A percentile compares a stretch with the other conserved stretches of the same genome.
These are phyloP conservation scores for Cyanoramphus novaezelandiae DNA, from an alignment of 2,113 vertebrate species.

Conservation along the genomic window DNA sequence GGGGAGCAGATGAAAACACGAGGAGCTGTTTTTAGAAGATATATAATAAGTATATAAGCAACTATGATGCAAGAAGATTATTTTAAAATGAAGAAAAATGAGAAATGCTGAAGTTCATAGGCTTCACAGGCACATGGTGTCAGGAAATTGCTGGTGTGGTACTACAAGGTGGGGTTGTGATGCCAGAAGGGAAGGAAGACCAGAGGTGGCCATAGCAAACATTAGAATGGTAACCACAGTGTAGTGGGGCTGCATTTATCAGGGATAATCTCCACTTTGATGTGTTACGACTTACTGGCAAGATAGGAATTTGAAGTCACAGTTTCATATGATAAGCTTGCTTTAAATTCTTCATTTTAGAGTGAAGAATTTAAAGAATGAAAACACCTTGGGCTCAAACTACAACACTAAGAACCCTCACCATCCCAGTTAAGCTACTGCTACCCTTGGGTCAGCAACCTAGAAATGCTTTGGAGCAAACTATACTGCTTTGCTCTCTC, in stretches of 20 bases:
- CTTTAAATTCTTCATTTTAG: background rate
- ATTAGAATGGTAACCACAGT: background rate
- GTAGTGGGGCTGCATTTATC: background rate
- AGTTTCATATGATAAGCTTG: background rate
- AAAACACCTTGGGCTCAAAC: background rate
- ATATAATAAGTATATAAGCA: background rate
- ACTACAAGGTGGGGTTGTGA: background rate
- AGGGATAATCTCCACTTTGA: fast-evolving
- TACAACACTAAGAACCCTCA: background rate
- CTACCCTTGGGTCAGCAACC: background rate
- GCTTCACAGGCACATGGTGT: background rate
- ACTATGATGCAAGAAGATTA: background rate
- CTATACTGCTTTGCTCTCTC: background rate
- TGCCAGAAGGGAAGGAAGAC: background rate
- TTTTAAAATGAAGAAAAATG: background rate
- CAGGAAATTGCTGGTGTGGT: background rate
- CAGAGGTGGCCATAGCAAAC: background rate
- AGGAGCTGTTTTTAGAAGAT: background rate
- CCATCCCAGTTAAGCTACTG: background rate
- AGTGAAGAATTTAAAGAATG: background rate
- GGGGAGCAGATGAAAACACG: background rate
- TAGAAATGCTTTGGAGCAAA: background rate
- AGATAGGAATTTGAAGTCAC: background rate
- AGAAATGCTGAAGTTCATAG: background rate
- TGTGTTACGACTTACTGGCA: background rate